A percentile compares a stretch with the other conserved stretches of the same genome.
phyloP scores from a whole-genome alignment of 2,888 invertebrate genomes.

The Amblyjoppa fuscipennis region DNA sequence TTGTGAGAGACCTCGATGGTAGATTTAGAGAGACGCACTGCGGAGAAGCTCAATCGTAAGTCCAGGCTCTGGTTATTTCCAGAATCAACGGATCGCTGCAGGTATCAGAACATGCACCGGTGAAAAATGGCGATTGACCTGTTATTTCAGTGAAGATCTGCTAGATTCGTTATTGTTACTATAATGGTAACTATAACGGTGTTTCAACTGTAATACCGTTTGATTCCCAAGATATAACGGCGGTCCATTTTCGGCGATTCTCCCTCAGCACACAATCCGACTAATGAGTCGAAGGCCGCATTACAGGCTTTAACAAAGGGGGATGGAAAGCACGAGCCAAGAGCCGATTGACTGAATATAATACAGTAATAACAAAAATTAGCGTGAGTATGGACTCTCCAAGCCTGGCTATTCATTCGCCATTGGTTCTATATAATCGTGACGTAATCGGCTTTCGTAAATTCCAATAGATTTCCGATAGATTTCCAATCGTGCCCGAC shows the following conservation, averaged over 20 bases:
- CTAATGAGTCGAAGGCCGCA: not conserved
- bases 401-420: not conserved
- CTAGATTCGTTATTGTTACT: not conserved
- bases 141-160: not conserved
- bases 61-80: not conserved
- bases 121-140: not conserved
- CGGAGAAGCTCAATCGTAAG: conserved; percentile 6
- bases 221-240: not conserved
- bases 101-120: not conserved
- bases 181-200: no score
- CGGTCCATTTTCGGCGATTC: no score
- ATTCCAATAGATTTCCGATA: not conserved
- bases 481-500: not conserved
- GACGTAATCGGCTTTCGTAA: conserved; percentile 1
- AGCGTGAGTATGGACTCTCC: not conserved
- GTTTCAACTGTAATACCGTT: not conserved
- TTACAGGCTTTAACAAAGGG: not conserved
- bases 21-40: not conserved
- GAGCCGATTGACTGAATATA: conserved; percentile 2
- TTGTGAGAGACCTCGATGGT: not conserved
- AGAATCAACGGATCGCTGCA: not conserved
- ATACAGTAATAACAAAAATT: conserved; percentile 12
- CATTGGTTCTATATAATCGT: not conserved
- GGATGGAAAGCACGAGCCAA: not conserved
- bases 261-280: no score